A percentile compares a stretch with the other conserved stretches of the same genome.
Evolutionary conservation across 1,140 invertebrate species (phyloP).

Genomic region (Littorina saxatilis): DNA sequence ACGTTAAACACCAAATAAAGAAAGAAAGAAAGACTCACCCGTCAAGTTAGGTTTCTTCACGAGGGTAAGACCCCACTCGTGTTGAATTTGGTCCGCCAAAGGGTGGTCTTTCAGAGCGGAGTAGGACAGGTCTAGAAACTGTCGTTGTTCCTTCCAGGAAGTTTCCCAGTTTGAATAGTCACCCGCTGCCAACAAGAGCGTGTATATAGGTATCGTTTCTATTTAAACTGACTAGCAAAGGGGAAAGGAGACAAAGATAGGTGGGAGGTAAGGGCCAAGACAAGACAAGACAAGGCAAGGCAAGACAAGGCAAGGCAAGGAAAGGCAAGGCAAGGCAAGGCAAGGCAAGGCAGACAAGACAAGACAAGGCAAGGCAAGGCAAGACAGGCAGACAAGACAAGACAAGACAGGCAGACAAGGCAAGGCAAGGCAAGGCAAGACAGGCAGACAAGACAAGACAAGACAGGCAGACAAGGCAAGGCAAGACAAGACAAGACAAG

Average conservation of each 20-base stretch:
- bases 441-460: too few relatives aligned
- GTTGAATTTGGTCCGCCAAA: slow-evolving; percentile 38
- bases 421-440: too few relatives aligned
- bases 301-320: too few relatives aligned
- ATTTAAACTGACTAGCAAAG: background rate
- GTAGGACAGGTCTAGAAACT: slow-evolving; percentile 52
- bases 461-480: background rate
- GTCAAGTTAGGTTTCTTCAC: slow-evolving; percentile 46
- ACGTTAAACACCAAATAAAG: too few relatives aligned
- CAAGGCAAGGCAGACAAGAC: too few relatives aligned
- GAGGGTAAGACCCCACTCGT: slow-evolving; percentile 36
- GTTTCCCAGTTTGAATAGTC: slow-evolving; percentile 49
- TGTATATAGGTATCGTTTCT: background rate
- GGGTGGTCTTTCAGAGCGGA: slow-evolving; percentile 48
- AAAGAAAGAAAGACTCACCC: too few relatives aligned
- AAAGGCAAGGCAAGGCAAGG: too few relatives aligned
- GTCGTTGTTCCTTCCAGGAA: slow-evolving; percentile 58
- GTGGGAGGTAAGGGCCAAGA: background rate
- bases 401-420: too few relatives aligned
- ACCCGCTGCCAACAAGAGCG: slow-evolving; percentile 33
- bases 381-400: too few relatives aligned
- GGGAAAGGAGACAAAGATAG: background rate
- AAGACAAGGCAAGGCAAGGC: too few relatives aligned
- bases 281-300: background rate
- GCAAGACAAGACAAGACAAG: background rate